Base-by-base conservation (phyloP, 2,797 vertebrate species). In the Trichosurus vulpecula region DNA sequence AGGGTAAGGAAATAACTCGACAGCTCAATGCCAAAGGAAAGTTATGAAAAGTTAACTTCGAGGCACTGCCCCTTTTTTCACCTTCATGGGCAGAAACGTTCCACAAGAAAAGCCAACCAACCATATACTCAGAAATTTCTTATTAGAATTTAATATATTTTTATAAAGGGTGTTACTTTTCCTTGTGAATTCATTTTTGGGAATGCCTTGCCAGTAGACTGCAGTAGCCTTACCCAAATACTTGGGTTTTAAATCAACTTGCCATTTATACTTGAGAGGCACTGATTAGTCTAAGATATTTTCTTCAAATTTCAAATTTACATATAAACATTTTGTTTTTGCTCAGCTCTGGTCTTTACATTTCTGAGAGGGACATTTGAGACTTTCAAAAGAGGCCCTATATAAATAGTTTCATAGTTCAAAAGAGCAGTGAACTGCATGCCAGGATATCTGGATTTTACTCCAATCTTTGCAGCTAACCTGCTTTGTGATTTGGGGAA, bases 61-160 rank as follows among this genome's bases (percentile, higher is more conserved):
- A 96, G 93, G 57, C 94, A 94, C 13, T 96, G 47, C 0, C 91
- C 93, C 97, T 98, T 97, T 94, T 97, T 98, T 97, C 93, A 95
- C 93, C 87, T 92, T 95, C 95, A 95, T 97, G 98, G 95, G 87
- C 47, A 95, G 90, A 93, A 92, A 91, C 55, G 93, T 97, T 97
- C 95, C 90, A 89, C 92, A 96, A 96, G 93, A 96, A 98, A 97
- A 92, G 91, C 81, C 95, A 96, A 92, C 54, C n/a, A 93, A 92
- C 93, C 91, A 96, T 35, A 61, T 53, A 25, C 57, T 96, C 92
- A 93, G 57, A 91, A 90, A 52, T 74, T 92, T 52, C 58, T 31
- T 61, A 94, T 74, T 91, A 61, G 25, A 94, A 56, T 92, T 91
- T 54, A 90, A 92, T 94, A n/a, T 54, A 53, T 54, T 95, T 97